phyloP scores from a whole-genome alignment of 2,797 vertebrate genomes.

The Halcyon smyrnensis region DNA sequence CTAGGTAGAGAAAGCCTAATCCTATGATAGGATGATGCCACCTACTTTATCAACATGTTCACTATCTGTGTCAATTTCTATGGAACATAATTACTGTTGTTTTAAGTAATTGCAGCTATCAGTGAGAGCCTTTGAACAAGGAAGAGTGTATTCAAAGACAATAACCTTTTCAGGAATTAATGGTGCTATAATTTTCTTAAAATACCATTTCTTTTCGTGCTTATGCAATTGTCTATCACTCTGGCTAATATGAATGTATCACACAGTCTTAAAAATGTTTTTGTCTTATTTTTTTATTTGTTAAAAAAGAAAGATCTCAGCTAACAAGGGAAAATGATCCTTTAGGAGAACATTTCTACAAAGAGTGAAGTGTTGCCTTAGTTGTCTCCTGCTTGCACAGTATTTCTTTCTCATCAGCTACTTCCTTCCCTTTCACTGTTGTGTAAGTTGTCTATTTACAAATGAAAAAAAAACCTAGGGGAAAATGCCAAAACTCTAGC shows the following conservation, averaged over 20 bases:
- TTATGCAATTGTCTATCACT: neutral
- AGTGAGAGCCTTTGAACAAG: neutral
- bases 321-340: neutral
- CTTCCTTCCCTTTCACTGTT: neutral
- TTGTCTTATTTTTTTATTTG: neutral
- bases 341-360: neutral
- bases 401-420: neutral
- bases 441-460: neutral
- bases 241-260: neutral
- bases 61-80: neutral
- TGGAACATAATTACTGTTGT: neutral
- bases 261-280: neutral
- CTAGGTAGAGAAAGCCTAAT: neutral
- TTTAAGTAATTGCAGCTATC: constrained; percentile 36
- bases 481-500: neutral
- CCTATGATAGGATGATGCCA: neutral
- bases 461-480: neutral
- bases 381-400: neutral
- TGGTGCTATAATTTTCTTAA: constrained; percentile 19
- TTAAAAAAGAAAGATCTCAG: neutral
- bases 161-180: constrained; percentile 5
- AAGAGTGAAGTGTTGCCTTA: neutral
- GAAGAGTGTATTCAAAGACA: neutral
- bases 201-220: neutral
- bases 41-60: neutral